Percentiles rank a stretch among this genome's conserved stretches.
Conservation (phyloP, 2,113 vertebrate genomes). For the Ctenomys sociabilis region DNA sequence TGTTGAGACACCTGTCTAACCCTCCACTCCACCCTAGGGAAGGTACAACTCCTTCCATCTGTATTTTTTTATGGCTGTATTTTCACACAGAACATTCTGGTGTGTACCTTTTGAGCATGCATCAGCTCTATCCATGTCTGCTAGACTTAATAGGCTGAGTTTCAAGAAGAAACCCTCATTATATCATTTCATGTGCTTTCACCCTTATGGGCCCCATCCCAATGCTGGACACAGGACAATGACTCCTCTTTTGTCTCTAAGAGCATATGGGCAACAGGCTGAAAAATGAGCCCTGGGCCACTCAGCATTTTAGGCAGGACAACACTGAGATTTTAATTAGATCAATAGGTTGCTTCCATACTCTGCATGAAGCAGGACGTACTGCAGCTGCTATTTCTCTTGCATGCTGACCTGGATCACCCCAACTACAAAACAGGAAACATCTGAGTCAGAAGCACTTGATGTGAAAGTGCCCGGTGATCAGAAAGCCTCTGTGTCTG, state of each 20-base stretch:
- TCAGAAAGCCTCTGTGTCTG: not conserved
- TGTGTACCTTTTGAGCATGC: not conserved
- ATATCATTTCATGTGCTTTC: not conserved
- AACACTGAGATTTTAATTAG: not conserved
- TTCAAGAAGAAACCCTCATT: not conserved
- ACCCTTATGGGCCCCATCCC: not conserved
- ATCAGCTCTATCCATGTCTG: not conserved
- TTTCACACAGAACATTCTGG: rapidly evolving
- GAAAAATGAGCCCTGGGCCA: not conserved
- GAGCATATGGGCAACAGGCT: not conserved
- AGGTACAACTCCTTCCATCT: not conserved
- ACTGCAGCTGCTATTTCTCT: not conserved
- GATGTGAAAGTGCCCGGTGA: not conserved
- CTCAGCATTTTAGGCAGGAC: not conserved
- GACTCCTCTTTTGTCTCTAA: not conserved
- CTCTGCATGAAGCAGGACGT: not conserved
- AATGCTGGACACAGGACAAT: not conserved
- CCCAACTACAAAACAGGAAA: not conserved
- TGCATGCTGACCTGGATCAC: not conserved
- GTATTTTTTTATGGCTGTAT: not conserved
- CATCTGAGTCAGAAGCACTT: not conserved
- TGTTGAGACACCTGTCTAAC: not conserved
- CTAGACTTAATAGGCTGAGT: not conserved
- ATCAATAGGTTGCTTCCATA: not conserved
- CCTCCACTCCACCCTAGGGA: not conserved